Percentiles rank a stretch among this genome's conserved stretches.
These are phyloP conservation scores for Drosophila trapezifrons DNA, from an alignment of 1,140 invertebrate genomes.

Conservation along the genomic window DNA sequence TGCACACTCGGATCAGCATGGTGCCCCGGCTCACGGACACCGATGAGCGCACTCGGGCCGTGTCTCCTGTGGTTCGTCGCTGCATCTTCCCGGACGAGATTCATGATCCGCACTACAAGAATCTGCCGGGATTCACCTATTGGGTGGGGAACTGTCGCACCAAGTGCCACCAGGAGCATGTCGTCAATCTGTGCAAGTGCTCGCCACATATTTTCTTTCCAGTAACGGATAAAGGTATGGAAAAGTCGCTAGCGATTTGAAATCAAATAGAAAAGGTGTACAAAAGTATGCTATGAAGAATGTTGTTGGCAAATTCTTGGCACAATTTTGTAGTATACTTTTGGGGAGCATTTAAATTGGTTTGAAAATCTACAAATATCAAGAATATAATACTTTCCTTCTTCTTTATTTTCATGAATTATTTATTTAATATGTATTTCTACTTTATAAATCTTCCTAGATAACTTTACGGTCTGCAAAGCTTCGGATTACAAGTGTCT, in stretches of 20 bases:
- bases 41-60: slow-evolving; percentile 32
- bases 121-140: slow-evolving; percentile 65
- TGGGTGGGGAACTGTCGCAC: slow-evolving; percentile 73
- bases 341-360: too few species aligned
- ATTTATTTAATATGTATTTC: too few species aligned
- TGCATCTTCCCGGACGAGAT: slow-evolving; percentile 72
- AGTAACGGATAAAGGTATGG: slow-evolving; percentile 39
- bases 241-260: too few species aligned
- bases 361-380: too few species aligned
- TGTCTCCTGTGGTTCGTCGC: slow-evolving; percentile 35
- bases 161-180: slow-evolving; percentile 74
- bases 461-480: slow-evolving; percentile 70
- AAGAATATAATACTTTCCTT: background rate
- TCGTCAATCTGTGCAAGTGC: slow-evolving; percentile 61
- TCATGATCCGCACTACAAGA: slow-evolving; percentile 56
- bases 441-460: slow-evolving; percentile 28
- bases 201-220: slow-evolving; percentile 71
- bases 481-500: slow-evolving; percentile 75
- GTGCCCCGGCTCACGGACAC: slow-evolving; percentile 50
- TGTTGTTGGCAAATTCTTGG: too few species aligned
- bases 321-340: too few species aligned
- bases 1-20: slow-evolving; percentile 57
- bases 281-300: too few species aligned
- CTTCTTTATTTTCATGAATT: too few species aligned
- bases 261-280: too few species aligned